Base-by-base conservation (phyloP, 2,888 invertebrate species). In the Polydrusus pterygomalis region DNA sequence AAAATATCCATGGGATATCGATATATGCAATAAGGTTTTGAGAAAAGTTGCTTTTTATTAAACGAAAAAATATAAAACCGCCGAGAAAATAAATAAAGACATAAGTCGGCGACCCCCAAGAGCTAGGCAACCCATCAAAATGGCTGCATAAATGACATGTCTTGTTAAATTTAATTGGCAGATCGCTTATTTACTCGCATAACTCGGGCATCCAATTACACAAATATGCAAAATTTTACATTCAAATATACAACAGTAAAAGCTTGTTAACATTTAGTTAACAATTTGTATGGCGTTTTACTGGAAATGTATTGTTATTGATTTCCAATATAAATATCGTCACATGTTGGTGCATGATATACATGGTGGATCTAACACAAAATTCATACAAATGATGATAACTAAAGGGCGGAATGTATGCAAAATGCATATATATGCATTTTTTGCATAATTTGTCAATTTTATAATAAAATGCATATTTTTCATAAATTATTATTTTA, bases 101-200 rank as follows among this genome's bases (percentile, higher is more conserved):
- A 74, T 70, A 70, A 73, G 34, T 73, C 56, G 56, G 63, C 34
- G 74, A 74, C 74, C 74, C 74, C 74, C 74, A 51, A 54, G 54
- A 54, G 74, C 56, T 74, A 25, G 64, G 45, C 70, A 17, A 62
- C 69, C 74, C 64, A 74, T 74, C 74, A 70, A 70, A 74, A 64
- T 18, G 56, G 17, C 47, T 47, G 70, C 70, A 75, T 75, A 70
- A 75, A 75, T 75, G 75, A 72, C 71, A 70, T 71, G 71, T 71
- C 75, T 75, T 71, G 75, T 75, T 75, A 75, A 75, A 72, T 75
- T 75, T 75, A 75, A 75, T 75, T 75, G 71, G 71, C 75, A 71
- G 71, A 75, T 75, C 60, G 65, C 30, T 75, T 75, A 75, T 75
- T 75, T 75, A 75, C 70, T 75, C 75, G 70, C 65, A 70, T 58